These are phyloP conservation scores for Machimus rusticus DNA, from an alignment of 2,888 invertebrate species.

Conservation along the genomic window DNA sequence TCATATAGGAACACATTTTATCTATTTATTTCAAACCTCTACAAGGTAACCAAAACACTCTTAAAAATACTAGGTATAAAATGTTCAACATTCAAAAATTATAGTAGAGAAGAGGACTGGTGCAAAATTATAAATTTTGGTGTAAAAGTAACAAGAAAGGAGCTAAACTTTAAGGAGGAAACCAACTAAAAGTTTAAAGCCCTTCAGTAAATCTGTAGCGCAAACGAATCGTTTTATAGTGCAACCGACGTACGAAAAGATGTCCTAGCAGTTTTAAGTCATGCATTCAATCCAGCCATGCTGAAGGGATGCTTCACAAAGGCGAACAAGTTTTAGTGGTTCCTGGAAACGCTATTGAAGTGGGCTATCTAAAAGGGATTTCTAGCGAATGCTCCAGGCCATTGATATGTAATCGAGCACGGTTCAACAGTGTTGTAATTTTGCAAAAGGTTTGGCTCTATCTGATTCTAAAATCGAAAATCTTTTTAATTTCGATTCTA, in stretches of 20 bases:
- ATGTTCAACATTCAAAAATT: no score
- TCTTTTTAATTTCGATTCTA: neutral
- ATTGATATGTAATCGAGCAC: neutral
- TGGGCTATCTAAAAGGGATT: neutral
- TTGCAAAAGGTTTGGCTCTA: neutral
- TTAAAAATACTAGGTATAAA: no score
- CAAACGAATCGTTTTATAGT: neutral
- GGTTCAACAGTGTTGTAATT: neutral
- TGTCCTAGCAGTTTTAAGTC: neutral
- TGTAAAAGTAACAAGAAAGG: neutral
- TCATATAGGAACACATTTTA: neutral
- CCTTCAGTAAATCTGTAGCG: neutral
- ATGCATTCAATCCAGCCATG: neutral
- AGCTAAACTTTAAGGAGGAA: neutral
- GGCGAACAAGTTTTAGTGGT: neutral
- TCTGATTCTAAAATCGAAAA: neutral
- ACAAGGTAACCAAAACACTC: neutral
- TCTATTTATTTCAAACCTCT: neutral
- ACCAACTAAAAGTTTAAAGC: neutral
- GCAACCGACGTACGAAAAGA: neutral
- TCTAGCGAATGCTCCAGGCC: neutral
- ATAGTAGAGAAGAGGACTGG: no score
- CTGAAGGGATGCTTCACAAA: neutral
- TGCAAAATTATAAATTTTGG: neutral
- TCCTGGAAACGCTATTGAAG: neutral